Base-by-base conservation (phyloP, 1,140 invertebrate species). In the Cyclina sinensis region DNA sequence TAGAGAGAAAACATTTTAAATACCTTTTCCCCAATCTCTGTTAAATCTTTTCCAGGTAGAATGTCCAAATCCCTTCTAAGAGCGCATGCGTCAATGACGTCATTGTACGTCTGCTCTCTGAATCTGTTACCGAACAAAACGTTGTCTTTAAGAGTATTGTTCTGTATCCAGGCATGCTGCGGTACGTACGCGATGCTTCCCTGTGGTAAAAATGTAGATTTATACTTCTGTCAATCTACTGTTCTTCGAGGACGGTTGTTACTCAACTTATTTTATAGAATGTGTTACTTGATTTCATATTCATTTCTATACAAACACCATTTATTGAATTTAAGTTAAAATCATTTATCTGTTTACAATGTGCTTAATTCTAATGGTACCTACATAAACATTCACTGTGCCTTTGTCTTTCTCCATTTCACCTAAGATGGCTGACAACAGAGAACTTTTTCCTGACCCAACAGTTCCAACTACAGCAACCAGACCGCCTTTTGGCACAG, bases 91-190 rank as follows among this genome's bases (percentile, higher is more conserved):
- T 97, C 96, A 93, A 96, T 93, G 27, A 96, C 96, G 79, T 90
- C 92, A 27, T 95, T 91, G 90, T 96, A 96, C 57, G 48, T 51
- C 11, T 78, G 73, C 73, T 92, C 57, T 90, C 91, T 97, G 96
- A 89, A 97, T 0, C 32, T 32, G 48, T 88, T 85, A 32, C 92
- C 90, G 89, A 98, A 98, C 1, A 98, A 94, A 87, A 99, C 98
- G 94, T 99, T 99, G 59, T 98, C 97, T 73, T 97, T 96, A 16
- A 99, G 95, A 0, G 97, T 97, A 18, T 97, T 96, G 94, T 98
- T 98, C 43, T 97, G 94, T 0, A 99, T 96, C 98, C 98, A 99
- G 0, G 98, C 97, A 74, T 97, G 97, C 94, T 98, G 98, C 0
- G 98, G 96, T 11, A 97, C 97, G 93, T 98, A 98, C 7, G 97